Conservation (phyloP, 2,113 vertebrate genomes). For the Triplophysa dalaica region DNA sequence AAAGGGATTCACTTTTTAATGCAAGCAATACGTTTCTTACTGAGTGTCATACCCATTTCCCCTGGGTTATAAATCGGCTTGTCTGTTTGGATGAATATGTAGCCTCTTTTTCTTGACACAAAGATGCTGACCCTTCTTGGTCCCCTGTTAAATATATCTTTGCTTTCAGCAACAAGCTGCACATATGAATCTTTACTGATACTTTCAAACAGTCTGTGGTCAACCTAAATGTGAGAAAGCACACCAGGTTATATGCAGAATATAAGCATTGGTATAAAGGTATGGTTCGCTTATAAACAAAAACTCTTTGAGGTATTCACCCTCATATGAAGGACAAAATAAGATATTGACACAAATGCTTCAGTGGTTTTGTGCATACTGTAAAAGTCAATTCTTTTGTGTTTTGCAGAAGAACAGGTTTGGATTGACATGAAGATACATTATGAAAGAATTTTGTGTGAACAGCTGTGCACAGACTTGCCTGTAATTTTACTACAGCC, state of each 20-base stretch:
- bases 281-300: too few species aligned
- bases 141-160: background rate
- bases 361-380: too few species aligned
- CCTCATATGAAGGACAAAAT: too few species aligned
- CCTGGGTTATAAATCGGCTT: slow-evolving; percentile 73
- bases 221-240: slow-evolving; percentile 53
- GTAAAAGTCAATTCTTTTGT: too few species aligned
- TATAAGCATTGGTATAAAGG: background rate
- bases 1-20: background rate
- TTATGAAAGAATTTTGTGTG: background rate
- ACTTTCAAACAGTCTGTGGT: background rate
- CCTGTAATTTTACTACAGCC: slow-evolving; percentile 65
- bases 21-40: background rate
- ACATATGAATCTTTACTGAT: slow-evolving; percentile 27
- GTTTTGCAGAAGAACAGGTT: too few species aligned
- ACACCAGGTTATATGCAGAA: background rate
- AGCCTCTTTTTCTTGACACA: slow-evolving; percentile 62
- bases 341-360: too few species aligned
- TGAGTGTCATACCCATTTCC: slow-evolving; percentile 61
- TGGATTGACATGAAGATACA: background rate
- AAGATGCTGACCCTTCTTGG: slow-evolving; percentile 50
- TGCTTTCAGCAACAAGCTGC: slow-evolving; percentile 58
- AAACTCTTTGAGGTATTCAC: too few species aligned
- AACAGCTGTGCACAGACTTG: slow-evolving; percentile 39
- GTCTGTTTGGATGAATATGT: slow-evolving; percentile 65